Base-by-base conservation (phyloP, 2,797 vertebrate genomes). In the Sebastes nivosus region DNA sequence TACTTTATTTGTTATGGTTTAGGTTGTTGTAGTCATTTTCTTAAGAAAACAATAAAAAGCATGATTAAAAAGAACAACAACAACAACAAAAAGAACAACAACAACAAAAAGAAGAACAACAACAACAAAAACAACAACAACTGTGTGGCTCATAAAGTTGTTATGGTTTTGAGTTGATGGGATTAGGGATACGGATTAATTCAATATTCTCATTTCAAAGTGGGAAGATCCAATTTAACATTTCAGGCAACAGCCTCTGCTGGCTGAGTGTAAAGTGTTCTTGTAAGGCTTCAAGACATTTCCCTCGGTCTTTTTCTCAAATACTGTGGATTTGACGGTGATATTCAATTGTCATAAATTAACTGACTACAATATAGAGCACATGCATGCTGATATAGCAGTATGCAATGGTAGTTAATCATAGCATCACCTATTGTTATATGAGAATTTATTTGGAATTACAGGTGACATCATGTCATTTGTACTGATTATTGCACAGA, bases 141-240 rank as follows among this genome's bases (percentile, higher is more conserved):
- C 16, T 46, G 42, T 18, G 16, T 9, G 27, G 27, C 67, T 78
- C 64, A 54, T 46, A 36, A 84, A 22, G 8, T 46, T 79, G 77
- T 72, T 72, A 12, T 55, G 67, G 86, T 55, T 86, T 80, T 72
- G 50, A 85, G n/a, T 87, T 87, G 83, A 88, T 82, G 75, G 60
- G 87, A 90, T 89, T 87, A 91, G 27, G 79, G 88, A 87, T 90
- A 82, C 85, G 61, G 34, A 84, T 57, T 79, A 77, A 82, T 46
- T 86, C 42, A 59, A 73, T 81, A 72, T 75, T 77, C 75, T 66
- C 52, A 72, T 79, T 81, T 84, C 66, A 64, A 88, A 72, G 70
- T 42, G 61, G 60, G 70, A 84, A 79, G 72, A 84, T 81, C 71
- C 32, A 55, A 72, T 27, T 78, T 69, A 83, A 59, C 30, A 65